phyloP scores from a whole-genome alignment of 2,113 vertebrate species.

The Nycticryphes semicollaris region DNA sequence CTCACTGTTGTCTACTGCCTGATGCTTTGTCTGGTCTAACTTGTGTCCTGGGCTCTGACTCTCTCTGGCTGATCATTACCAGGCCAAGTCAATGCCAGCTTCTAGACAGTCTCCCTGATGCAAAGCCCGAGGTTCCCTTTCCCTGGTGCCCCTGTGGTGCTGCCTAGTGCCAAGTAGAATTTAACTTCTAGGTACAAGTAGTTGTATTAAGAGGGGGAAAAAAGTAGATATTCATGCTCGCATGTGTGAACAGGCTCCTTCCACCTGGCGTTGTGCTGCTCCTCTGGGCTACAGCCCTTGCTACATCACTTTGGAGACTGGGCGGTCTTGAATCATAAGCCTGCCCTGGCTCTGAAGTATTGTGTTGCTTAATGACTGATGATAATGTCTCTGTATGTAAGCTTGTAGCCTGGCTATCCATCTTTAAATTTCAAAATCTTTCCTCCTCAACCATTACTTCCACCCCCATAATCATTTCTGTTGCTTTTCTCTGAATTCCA shows the following conservation, averaged over 20 bases:
- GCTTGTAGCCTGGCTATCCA: conserved; percentile 14
- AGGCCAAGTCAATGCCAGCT: neutral
- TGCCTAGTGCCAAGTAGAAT: neutral
- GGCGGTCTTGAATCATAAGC: conserved; percentile 12
- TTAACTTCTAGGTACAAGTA: neutral
- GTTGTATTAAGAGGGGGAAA: neutral
- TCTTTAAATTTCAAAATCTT: conserved; percentile 52
- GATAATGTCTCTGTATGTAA: conserved; percentile 11
- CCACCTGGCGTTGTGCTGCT: rapidly evolving
- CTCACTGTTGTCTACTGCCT: neutral
- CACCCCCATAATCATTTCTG: conserved; percentile 6
- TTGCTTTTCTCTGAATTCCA: conserved; percentile 35
- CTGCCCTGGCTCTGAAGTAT: conserved; percentile 7
- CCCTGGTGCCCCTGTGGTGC: neutral
- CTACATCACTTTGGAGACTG: neutral
- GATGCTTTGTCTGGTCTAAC: neutral
- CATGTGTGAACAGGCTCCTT: neutral
- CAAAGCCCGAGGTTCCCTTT: neutral
- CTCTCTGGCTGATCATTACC: neutral
- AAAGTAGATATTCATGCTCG: neutral
- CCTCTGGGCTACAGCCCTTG: neutral
- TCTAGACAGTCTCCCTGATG: neutral
- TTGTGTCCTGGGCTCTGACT: neutral
- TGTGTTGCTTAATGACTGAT: conserved; percentile 45
- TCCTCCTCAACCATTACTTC: conserved; percentile 55